Evolutionary conservation across 2,888 invertebrate genomes (phyloP), one percentile per base, ranked within the genome.

Genomic region (Tetrapedia diversipes): DNA sequence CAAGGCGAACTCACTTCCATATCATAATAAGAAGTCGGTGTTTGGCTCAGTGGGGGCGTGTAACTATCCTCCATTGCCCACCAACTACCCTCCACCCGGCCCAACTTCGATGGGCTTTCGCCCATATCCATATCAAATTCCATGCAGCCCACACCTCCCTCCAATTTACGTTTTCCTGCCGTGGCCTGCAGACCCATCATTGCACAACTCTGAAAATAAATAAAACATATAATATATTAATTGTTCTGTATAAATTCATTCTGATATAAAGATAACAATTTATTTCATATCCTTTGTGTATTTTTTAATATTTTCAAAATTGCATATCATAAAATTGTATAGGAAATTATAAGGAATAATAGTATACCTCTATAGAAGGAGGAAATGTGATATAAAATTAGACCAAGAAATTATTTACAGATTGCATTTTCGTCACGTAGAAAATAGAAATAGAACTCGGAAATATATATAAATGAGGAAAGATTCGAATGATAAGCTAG

Each of bases 111-210:
- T 92, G 94, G 90, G 92, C 93, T 92, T 93, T 95, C 86, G 93
- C 93, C 90, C 92, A 93, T 88, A 89, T 92, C 92, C 93, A 93
- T 91, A 90, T 93, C 89, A 91, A 89, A 92, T 86, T 89, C 92
- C 92, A 91, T 92, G 92, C 91, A 91, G 86, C 91, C 91, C 84
- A 91, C 91, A 86, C 90, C 90, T 80, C 91, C 91, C 92, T 95
- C 94, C 91, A 94, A 93, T 93, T 95, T 94, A 92, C 94, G 94
- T 94, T 95, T 94, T 90, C 94, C 94, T 92, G 95, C 94, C 92
- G 95, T 94, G 91, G 94, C 94, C 94, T 95, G 95, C 93, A 95
- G 93, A 94, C 95, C 95, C 95, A 95, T 95, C 94, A 95, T 94
- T 94, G 94, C 94, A 94, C 94, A 93, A 92, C 93, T 93, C 93